Base-by-base conservation (phyloP, 2,113 vertebrate genomes). In the Haplochromis burtoni region DNA sequence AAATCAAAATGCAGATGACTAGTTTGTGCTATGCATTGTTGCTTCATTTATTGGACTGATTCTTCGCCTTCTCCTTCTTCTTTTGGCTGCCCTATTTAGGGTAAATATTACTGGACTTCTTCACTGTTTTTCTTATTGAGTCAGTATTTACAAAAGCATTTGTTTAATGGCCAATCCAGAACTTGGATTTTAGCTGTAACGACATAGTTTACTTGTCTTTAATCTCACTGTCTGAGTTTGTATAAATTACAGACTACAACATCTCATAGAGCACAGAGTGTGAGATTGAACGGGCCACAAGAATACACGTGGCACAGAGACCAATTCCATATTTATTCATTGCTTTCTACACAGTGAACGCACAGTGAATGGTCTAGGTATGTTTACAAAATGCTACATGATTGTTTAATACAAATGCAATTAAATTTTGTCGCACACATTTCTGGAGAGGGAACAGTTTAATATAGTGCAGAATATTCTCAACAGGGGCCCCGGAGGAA, bases 211-310 rank as follows among this genome's bases (percentile, higher is more conserved):
- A 29, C 49, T 85, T 53, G 24, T 53, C 24, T 63, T 45, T 84
- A 59, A 88, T 82, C 21, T 82, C 45, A 55, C 81, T 76, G 45
- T 42, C 53, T 31, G 49, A 81, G 11, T 86, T 47, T 86, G 57
- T 84, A 80, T 71, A 84, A 91, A 91, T 91, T 89, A 89, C 80
- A 92, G 80, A 51, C 73, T 49, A 29, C 73, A 57, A n/a, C 11
- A 63, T 33, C 29, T 85, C 84, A 88, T 24, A 82, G 40, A 3
- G 45, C 47, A 24, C 59, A 86, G 71, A 88, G 71, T 71, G 83
- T 47, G 68, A 19, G 71, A 33, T 35, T 80, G 71, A 81, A 76
- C 35, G 68, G 88, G 68, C 81, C 79, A 45, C 35, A 84, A 45
- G 38, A 80, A 76, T 45, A 29, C 57, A 73, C 3, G 3, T 29